A percentile compares a stretch with the other conserved stretches of the same genome.
Evolutionary conservation across 2,888 invertebrate species (phyloP).

Genomic region (Parnassius orleans): DNA sequence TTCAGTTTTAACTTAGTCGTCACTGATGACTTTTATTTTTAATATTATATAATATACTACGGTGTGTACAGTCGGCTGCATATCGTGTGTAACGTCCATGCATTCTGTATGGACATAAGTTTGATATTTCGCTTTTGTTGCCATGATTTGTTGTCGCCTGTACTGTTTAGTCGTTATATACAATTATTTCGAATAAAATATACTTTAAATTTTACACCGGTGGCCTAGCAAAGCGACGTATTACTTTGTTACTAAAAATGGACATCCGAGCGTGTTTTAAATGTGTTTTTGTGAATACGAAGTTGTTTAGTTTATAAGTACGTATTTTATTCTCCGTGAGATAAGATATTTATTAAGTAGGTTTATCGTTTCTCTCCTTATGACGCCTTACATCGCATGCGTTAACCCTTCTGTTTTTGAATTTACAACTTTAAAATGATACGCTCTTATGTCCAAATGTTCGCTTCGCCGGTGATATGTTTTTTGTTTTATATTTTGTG

Average conservation of each 20-base stretch:
- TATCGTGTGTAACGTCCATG: conserved; percentile 5
- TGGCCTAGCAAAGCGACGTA: conserved; percentile 1
- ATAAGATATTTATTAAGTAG: conserved; percentile 22
- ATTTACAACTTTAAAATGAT: neutral
- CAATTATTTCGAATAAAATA: neutral
- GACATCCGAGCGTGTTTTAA: conserved; percentile 30
- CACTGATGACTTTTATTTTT: conserved; percentile 39
- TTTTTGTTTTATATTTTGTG: conserved; percentile 41
- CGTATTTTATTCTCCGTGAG: conserved; percentile 7
- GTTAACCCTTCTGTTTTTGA: neutral
- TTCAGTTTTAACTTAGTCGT: conserved; percentile 56
- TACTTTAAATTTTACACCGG: neutral
- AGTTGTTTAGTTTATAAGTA: conserved; percentile 23
- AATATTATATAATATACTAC: neutral
- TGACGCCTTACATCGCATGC: neutral
- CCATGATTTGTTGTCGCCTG: neutral
- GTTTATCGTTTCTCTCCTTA: conserved; percentile 2
- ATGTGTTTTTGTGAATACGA: conserved; percentile 25
- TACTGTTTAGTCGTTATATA: conserved; percentile 1
- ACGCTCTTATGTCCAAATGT: conserved; percentile 43
- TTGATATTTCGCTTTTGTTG: conserved; percentile 1
- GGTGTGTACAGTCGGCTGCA: conserved; percentile 13
- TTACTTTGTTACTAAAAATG: conserved; percentile 14
- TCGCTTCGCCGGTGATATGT: conserved; percentile 26
- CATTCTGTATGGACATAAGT: conserved; percentile 1